A percentile compares a stretch with the other conserved stretches of the same genome.
Evolutionary conservation across 2,888 invertebrate genomes (phyloP).

Genomic region (Tryphoninae sp.): DNA sequence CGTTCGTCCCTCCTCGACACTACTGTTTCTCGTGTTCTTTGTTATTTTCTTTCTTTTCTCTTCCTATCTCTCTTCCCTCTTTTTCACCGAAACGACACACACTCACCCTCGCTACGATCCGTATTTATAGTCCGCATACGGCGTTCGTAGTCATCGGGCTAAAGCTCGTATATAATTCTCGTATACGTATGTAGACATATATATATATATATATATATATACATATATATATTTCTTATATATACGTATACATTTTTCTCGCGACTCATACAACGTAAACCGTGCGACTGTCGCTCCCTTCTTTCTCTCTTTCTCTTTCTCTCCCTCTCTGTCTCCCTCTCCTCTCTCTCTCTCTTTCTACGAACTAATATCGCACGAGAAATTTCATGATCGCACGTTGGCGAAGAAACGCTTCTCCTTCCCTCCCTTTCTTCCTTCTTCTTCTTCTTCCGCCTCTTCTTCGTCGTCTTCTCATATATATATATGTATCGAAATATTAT

Average conservation of each 20-base stretch:
- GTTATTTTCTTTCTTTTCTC: not conserved
- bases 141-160: slow-evolving; percentile 41
- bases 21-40: too few species aligned
- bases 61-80: slow-evolving; percentile 32
- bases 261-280: slow-evolving; percentile 6
- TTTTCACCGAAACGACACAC: slow-evolving; percentile 25
- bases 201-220: slow-evolving; percentile 23
- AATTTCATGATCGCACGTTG: slow-evolving; percentile 48
- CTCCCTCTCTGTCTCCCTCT: too few species aligned
- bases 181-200: slow-evolving; percentile 32
- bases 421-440: slow-evolving; percentile 7
- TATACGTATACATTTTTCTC: slow-evolving; percentile 25
- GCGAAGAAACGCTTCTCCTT: slow-evolving; percentile 23
- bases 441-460: not conserved
- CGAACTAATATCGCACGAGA: slow-evolving; percentile 39
- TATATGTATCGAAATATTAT: slow-evolving; percentile 14
- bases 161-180: slow-evolving; percentile 33
- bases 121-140: slow-evolving; percentile 31
- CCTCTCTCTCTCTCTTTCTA: not conserved
- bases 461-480: not conserved
- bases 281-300: too few species aligned
- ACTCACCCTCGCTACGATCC: not conserved
- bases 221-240: slow-evolving; percentile 19
- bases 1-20: not conserved
- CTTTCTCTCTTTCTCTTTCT: too few species aligned